phyloP scores from a whole-genome alignment of 2,797 vertebrate species.

The Erpetoichthys calabaricus region DNA sequence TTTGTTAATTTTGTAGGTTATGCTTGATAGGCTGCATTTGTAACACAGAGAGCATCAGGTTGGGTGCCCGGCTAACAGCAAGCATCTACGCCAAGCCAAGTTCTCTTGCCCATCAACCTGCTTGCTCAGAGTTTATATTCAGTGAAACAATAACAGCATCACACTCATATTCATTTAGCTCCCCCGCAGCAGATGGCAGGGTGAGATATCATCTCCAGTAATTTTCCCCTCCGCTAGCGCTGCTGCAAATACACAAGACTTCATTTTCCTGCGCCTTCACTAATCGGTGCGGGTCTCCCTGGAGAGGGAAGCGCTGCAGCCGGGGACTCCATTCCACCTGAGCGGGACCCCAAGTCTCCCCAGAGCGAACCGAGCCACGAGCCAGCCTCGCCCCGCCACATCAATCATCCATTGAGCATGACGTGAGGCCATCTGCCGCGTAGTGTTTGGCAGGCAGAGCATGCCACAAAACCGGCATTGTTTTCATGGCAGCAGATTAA shows the following conservation, averaged over 20 bases:
- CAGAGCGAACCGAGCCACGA: slow-evolving; percentile 24
- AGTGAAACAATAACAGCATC: too few species aligned
- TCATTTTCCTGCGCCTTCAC: slow-evolving; percentile 9
- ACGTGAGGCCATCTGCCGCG: slow-evolving; percentile 61
- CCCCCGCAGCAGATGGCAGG: slow-evolving; percentile 31
- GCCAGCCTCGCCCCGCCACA: slow-evolving; percentile 31
- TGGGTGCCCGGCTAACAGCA: too few species aligned
- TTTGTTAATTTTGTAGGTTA: too few species aligned
- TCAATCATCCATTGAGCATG: slow-evolving; percentile 65
- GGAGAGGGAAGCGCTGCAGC: slow-evolving; percentile 30
- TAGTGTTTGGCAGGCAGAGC: slow-evolving; percentile 51
- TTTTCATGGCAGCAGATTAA: slow-evolving; percentile 56
- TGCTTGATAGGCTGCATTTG: too few species aligned
- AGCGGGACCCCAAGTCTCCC: slow-evolving; percentile 31
- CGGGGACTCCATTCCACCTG: slow-evolving; percentile 48
- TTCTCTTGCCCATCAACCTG: too few species aligned
- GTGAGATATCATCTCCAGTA: slow-evolving; percentile 24
- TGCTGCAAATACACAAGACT: slow-evolving; percentile 27
- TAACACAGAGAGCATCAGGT: too few species aligned
- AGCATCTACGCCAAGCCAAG: too few species aligned
- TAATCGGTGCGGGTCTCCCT: slow-evolving; percentile 19
- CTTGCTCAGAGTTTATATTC: too few species aligned
- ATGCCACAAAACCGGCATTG: slow-evolving; percentile 57
- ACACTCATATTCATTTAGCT: not conserved
- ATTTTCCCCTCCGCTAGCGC: slow-evolving; percentile 40